These are phyloP conservation scores for Leucophenga montana DNA, from an alignment of 2,888 invertebrate species.

Conservation along the genomic window DNA sequence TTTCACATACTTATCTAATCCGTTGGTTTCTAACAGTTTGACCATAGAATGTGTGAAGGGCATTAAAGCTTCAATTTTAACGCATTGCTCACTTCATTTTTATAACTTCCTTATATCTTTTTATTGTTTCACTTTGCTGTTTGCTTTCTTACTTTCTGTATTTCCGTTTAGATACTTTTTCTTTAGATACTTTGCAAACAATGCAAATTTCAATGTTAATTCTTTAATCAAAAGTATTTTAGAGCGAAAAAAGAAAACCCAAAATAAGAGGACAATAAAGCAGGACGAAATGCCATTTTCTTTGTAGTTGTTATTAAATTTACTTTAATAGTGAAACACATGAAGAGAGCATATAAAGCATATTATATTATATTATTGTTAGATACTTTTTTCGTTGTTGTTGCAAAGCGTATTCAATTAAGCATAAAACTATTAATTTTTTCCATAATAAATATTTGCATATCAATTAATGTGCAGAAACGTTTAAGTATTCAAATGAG, in stretches of 20 bases:
- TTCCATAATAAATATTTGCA: slow-evolving; percentile 24
- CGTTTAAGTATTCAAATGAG: neutral
- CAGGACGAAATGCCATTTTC: slow-evolving; percentile 46
- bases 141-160: neutral
- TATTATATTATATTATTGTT: neutral
- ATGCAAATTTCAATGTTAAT: slow-evolving; percentile 9
- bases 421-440: slow-evolving; percentile 8
- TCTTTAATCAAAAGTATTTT: neutral
- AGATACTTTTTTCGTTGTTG: slow-evolving; percentile 49
- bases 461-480: slow-evolving; percentile 29
- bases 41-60: no score
- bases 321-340: slow-evolving; percentile 13
- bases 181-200: no score
- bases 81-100: neutral
- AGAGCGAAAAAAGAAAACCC: slow-evolving; percentile 32
- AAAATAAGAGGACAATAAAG: slow-evolving; percentile 52
- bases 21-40: no score
- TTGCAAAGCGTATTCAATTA: slow-evolving; percentile 31
- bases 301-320: slow-evolving; percentile 54
- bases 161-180: neutral
- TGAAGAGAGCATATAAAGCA: neutral
- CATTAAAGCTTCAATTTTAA: neutral
- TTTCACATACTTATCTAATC: no score
- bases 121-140: neutral
- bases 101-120: neutral